Evolutionary conservation across 2,797 vertebrate species (phyloP).

Genomic region (Peromyscus aztecus): DNA sequence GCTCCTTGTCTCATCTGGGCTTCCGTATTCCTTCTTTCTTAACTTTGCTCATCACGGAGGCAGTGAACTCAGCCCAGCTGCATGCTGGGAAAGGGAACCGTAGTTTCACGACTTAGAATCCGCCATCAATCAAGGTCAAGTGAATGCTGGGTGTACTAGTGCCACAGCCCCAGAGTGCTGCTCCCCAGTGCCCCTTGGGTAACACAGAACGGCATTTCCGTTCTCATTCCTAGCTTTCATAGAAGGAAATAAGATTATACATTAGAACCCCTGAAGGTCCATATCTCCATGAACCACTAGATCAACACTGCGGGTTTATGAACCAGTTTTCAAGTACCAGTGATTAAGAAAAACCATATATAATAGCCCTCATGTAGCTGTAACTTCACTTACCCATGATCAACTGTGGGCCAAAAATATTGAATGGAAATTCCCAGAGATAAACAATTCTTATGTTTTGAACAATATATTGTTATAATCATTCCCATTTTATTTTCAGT

Average conservation of each 20-base stretch:
- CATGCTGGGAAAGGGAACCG: background rate
- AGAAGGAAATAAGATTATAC: slow-evolving; percentile 46
- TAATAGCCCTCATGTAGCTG: background rate
- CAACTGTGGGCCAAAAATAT: background rate
- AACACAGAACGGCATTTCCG: background rate
- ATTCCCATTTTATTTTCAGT: background rate
- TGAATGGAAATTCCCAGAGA: background rate
- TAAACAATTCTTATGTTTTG: background rate
- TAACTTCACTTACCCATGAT: background rate
- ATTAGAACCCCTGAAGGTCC: slow-evolving; percentile 11
- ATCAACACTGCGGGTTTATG: slow-evolving; percentile 42
- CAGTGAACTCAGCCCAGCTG: background rate
- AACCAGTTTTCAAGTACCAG: background rate
- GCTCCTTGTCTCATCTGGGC: background rate
- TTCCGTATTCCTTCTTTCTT: background rate
- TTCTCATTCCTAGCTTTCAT: slow-evolving; percentile 25
- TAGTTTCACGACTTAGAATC: slow-evolving; percentile 36
- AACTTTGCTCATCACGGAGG: background rate
- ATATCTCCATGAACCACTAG: slow-evolving; percentile 32
- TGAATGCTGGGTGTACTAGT: background rate
- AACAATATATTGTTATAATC: background rate
- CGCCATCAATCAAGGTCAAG: background rate
- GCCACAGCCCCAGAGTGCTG: background rate
- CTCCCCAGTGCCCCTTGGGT: background rate
- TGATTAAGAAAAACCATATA: slow-evolving; percentile 4